Percentiles rank a stretch among this genome's conserved stretches.
Conservation (phyloP, 2,113 vertebrate genomes). For the Platysternon megacephalum region DNA sequence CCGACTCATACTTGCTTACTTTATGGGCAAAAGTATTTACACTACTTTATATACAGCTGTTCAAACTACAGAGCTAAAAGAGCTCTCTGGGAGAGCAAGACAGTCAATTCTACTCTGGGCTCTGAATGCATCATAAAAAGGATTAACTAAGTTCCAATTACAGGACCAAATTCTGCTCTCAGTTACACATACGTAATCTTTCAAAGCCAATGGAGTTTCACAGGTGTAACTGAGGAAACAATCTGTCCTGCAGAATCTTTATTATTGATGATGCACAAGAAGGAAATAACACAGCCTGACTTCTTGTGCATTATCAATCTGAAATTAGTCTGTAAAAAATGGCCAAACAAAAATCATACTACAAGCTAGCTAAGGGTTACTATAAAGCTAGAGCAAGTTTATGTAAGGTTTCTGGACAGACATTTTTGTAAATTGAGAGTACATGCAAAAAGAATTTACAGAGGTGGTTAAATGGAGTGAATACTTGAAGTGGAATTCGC, state of each 20-base stretch:
- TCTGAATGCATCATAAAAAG: background rate
- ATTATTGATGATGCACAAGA: background rate
- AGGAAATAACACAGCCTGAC: background rate
- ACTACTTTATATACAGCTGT: background rate
- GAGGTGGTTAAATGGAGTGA: background rate
- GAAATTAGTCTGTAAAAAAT: too few species aligned
- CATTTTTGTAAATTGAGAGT: background rate
- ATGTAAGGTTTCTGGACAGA: background rate
- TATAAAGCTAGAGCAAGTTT: background rate
- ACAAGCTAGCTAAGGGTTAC: background rate
- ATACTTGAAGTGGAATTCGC: background rate
- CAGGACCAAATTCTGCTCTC: background rate
- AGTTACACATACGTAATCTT: background rate
- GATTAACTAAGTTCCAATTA: background rate
- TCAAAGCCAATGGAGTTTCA: background rate
- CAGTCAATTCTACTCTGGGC: background rate
- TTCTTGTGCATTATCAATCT: background rate
- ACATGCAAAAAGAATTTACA: background rate
- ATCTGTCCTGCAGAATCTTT: background rate
- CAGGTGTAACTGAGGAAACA: background rate
- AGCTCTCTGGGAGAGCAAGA: background rate
- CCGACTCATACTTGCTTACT: background rate
- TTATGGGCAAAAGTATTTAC: background rate
- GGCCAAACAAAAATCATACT: background rate
- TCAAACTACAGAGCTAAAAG: background rate